Conservation (phyloP, 2,113 vertebrate genomes). For the Caranx melampygus region DNA sequence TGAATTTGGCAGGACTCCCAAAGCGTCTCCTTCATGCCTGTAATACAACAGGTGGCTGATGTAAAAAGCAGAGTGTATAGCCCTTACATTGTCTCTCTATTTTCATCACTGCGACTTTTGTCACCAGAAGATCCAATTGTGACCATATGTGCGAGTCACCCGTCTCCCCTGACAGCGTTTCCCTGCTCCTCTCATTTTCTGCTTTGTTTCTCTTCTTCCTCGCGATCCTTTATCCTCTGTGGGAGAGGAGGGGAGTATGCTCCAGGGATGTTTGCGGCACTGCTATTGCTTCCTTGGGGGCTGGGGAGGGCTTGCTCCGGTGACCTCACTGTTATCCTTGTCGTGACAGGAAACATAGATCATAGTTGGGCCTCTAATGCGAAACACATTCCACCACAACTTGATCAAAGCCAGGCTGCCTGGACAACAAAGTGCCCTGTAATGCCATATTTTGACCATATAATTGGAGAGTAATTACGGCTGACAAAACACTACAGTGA, state of each 20-base stretch:
- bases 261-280: slow-evolving; percentile 82
- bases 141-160: background rate
- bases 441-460: slow-evolving; percentile 82
- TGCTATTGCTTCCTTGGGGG: slow-evolving; percentile 74
- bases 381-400: slow-evolving; percentile 82
- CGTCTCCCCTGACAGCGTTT: background rate
- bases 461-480: slow-evolving; percentile 86
- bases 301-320: slow-evolving; percentile 81
- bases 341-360: slow-evolving; percentile 93
- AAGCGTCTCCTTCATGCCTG: slow-evolving; percentile 2
- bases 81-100: background rate
- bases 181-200: slow-evolving; percentile 3
- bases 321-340: slow-evolving; percentile 91
- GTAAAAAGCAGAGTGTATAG: background rate
- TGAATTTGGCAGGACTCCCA: background rate
- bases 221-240: slow-evolving; percentile 29
- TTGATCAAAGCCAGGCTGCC: slow-evolving; percentile 82
- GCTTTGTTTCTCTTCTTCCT: background rate
- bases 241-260: background rate
- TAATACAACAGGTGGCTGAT: background rate
- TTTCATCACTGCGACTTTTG: background rate
- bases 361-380: slow-evolving; percentile 83
- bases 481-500: slow-evolving; percentile 82
- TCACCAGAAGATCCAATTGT: background rate
- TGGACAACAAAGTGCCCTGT: slow-evolving; percentile 81